phyloP scores from a whole-genome alignment of 37 sponge, comb jelly and placozoan species.

The Eunapius fragilis region DNA sequence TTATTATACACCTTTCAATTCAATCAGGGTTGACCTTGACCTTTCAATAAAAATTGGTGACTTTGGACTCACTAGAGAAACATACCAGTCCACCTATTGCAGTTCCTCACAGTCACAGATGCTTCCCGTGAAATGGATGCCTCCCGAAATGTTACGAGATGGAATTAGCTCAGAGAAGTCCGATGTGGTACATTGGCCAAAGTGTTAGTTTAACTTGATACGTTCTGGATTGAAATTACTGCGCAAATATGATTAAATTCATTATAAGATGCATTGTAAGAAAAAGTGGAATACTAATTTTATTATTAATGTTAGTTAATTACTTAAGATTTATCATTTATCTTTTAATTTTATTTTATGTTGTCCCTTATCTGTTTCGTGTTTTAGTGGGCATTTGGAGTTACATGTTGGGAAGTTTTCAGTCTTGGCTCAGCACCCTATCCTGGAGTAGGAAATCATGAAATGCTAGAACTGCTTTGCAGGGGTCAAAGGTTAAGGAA shows the following conservation, averaged over 20 bases:
- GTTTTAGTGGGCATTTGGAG: slow-evolving; percentile 39
- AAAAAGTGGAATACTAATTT: too few species aligned
- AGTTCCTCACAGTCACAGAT: background rate
- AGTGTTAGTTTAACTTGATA: too few species aligned
- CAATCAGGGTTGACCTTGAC: background rate
- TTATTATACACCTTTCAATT: too few species aligned
- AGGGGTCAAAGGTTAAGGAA: background rate
- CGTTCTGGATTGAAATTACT: too few species aligned
- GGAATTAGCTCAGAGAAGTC: background rate
- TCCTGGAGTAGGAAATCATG: slow-evolving; percentile 7
- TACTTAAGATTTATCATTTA: too few species aligned
- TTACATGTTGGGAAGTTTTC: slow-evolving; percentile 35
- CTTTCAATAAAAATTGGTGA: background rate
- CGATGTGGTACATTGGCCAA: background rate
- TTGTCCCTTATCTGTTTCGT: background rate
- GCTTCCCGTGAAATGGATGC: background rate
- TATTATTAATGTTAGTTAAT: too few species aligned
- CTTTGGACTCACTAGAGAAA: background rate
- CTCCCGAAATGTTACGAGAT: background rate
- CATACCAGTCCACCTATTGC: background rate
- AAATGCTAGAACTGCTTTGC: background rate
- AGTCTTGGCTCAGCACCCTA: slow-evolving; percentile 11
- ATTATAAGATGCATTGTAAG: too few species aligned
- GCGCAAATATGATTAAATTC: too few species aligned
- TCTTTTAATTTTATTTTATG: background rate